Conservation (phyloP, 2,113 vertebrate genomes). For the Sciurus niger region DNA sequence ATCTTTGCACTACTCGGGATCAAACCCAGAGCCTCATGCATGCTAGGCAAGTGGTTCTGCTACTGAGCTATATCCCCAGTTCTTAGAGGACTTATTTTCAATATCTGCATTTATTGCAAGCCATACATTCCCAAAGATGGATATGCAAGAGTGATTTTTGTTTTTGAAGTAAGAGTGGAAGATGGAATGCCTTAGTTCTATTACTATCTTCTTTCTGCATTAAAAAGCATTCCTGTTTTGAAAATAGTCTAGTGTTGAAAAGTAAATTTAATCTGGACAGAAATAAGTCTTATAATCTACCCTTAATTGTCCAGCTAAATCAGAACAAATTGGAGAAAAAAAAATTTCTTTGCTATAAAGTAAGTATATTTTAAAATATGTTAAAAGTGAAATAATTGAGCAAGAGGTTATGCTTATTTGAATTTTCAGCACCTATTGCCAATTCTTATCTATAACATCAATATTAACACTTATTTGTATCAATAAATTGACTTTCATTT, state of each 20-base stretch:
- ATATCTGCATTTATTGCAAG: neutral
- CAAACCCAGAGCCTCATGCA: too few relatives aligned
- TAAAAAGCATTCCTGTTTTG: neutral
- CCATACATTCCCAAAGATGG: neutral
- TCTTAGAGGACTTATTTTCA: neutral
- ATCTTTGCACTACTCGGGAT: too few relatives aligned
- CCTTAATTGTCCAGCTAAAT: neutral
- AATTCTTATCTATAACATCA: neutral
- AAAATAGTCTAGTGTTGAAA: neutral
- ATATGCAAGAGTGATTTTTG: neutral
- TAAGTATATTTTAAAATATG: neutral
- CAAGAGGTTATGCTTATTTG: neutral
- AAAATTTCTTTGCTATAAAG: neutral
- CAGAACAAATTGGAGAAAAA: neutral
- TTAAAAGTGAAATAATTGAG: neutral
- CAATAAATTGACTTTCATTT: neutral
- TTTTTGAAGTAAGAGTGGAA: neutral
- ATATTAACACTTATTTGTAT: neutral
- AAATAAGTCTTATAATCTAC: neutral
- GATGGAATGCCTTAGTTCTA: neutral
- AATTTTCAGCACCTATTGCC: neutral
- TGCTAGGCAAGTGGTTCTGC: too few relatives aligned
- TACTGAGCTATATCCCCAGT: too few relatives aligned
- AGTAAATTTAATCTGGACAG: neutral
- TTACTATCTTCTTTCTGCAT: neutral